Evolutionary conservation across 2,113 vertebrate species (phyloP), one percentile per base, ranked within the genome.

Genomic region (Bufo gargarizans): DNA sequence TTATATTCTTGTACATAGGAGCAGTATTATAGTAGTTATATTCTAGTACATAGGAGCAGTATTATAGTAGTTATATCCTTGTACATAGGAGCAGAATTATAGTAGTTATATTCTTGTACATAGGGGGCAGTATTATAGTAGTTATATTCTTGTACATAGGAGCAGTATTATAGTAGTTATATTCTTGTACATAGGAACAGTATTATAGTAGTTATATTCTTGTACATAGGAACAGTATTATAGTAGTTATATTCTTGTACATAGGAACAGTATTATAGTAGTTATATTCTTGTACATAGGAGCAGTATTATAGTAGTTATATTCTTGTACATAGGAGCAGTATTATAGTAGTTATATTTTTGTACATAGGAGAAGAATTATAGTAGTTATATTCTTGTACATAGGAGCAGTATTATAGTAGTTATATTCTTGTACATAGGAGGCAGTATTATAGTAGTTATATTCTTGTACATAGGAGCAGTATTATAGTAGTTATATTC

Each of bases 91-190:
- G 5, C 17, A 20, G 3, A 0, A 20, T 63, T 63, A 67, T 65
- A n/a, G 61, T 65, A 65, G 61, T 20, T 20, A 65, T 65, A 10
- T 67, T 67, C 20, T 67, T 67, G 20, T 67, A 67, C 11, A 67
- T 22, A 67, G 20, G 63, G 10, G 61, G 8, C 20, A 22, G 20
- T 22, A 22, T 67, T 67, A n/a, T 67, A 67, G 20, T 67, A 22
- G 63, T 22, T 67, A 22, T 67, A 67, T 67, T 67, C 63, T 22
- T 67, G 63, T 22, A 67, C 11, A 67, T 67, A 67, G 63, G 63
- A 11, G 63, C n/a, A 67, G 63, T 67, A 67, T 67, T 67, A 67
- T 67, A 67, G 63, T 67, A 67, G 63, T 22, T 65, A 67, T 67
- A 67, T 67, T 67, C 63, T 22, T 67, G 63, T 67, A 67, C 11